phyloP scores from a whole-genome alignment of 30 jellyfish, hydroid and myxozoan species.

The Turritopsis rubra region DNA sequence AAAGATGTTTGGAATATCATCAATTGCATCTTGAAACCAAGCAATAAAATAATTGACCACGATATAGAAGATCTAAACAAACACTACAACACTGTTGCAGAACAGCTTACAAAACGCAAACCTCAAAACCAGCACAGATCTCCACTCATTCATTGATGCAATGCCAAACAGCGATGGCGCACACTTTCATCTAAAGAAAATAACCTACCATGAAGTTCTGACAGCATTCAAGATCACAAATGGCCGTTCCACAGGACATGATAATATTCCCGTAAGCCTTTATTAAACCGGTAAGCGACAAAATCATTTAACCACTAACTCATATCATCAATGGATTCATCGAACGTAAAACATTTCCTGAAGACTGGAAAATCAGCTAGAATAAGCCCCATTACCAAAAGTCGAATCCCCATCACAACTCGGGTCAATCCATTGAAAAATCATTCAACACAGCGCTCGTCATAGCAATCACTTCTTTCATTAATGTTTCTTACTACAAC shows the following conservation, averaged over 20 bases:
- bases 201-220: not conserved
- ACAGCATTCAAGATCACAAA: not conserved
- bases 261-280: not conserved
- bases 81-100: no score
- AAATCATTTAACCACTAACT: not conserved
- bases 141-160: not conserved
- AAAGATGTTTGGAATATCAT: no score
- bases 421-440: no score
- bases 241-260: not conserved
- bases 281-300: not conserved
- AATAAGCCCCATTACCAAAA: not conserved
- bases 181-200: not conserved
- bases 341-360: not conserved
- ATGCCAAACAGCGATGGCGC: not conserved
- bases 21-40: no score
- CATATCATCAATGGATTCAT: not conserved
- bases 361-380: not conserved
- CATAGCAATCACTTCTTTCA: no score
- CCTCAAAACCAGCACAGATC: not conserved
- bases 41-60: no score
- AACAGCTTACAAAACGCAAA: not conserved
- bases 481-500: no score
- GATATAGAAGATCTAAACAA: no score
- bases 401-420: not conserved
- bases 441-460: no score